Conservation (phyloP, 2,888 invertebrate species). For the Leptopterna dolabrata region DNA sequence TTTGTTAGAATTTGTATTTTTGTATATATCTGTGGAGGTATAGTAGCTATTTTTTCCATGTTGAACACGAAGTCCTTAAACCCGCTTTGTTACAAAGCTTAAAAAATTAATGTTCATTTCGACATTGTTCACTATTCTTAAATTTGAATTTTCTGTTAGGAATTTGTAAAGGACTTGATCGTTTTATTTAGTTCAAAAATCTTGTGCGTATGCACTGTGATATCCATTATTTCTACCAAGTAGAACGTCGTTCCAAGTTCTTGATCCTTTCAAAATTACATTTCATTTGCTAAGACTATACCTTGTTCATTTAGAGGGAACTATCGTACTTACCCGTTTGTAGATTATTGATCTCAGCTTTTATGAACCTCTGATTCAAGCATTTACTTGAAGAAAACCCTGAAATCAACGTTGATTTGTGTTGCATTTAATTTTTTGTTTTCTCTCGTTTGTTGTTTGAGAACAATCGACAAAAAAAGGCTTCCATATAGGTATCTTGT, state of each 20-base stretch:
- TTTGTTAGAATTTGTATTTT: constrained; percentile 61
- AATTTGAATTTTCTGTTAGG: neutral
- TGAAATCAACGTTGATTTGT: neutral
- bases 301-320: neutral
- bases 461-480: neutral
- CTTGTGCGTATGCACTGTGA: neutral
- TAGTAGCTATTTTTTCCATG: constrained; percentile 57
- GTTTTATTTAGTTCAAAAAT: constrained; percentile 4
- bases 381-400: constrained; percentile 5
- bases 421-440: constrained; percentile 38
- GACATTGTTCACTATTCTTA: neutral
- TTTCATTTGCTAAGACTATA: neutral
- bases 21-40: constrained; percentile 57
- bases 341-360: constrained; percentile 41
- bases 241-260: neutral
- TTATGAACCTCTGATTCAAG: constrained; percentile 28
- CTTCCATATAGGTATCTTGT: constrained; percentile 18
- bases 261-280: neutral
- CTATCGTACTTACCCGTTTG: constrained; percentile 4
- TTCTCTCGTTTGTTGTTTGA: neutral
- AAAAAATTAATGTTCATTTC: neutral
- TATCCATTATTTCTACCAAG: neutral
- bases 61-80: constrained; percentile 35
- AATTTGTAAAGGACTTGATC: neutral
- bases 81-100: constrained; percentile 23